A percentile compares a stretch with the other conserved stretches of the same genome.
Conservation (phyloP, 30 jellyfish, hydroid and myxozoan species). For the Pseudorhiza aurosa region DNA sequence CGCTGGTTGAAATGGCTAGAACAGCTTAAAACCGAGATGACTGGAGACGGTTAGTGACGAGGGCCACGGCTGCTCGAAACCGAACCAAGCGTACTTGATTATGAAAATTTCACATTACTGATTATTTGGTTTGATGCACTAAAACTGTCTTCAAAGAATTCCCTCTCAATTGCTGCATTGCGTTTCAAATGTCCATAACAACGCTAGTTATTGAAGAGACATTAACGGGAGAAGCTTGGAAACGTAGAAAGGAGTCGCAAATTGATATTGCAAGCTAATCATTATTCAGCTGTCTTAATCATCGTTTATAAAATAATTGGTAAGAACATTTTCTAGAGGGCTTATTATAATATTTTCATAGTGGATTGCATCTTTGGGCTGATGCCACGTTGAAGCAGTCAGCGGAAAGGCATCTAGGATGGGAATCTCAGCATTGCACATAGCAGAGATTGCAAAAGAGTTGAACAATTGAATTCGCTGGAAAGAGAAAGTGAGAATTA, state of each 20-base stretch:
- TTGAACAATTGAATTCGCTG: conserved; percentile 90
- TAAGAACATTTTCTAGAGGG: conserved; percentile 58
- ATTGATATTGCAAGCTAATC: not conserved
- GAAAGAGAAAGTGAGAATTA: not conserved
- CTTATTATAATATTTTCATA: conserved; percentile 44
- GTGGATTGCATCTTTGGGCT: conserved; percentile 90
- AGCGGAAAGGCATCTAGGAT: conserved; percentile 88
- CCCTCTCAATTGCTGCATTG: too few relatives aligned
- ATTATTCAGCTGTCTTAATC: not conserved
- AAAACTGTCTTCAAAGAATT: too few relatives aligned
- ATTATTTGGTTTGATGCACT: too few relatives aligned
- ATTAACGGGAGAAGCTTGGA: too few relatives aligned
- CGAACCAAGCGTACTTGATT: too few relatives aligned
- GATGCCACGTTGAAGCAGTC: conserved; percentile 82
- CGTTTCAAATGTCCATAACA: too few relatives aligned
- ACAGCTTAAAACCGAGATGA: too few relatives aligned
- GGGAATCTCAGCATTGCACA: conserved; percentile 89
- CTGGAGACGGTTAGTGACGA: too few relatives aligned
- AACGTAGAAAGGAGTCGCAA: not conserved
- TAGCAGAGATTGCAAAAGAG: conserved; percentile 85
- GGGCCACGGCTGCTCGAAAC: too few relatives aligned
- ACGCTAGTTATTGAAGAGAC: too few relatives aligned
- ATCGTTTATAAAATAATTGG: conserved; percentile 62
- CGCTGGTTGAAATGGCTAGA: too few relatives aligned
- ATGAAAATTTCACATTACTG: too few relatives aligned